phyloP scores from a whole-genome alignment of 2,888 invertebrate species.

The Caenorhabditis sp. region DNA sequence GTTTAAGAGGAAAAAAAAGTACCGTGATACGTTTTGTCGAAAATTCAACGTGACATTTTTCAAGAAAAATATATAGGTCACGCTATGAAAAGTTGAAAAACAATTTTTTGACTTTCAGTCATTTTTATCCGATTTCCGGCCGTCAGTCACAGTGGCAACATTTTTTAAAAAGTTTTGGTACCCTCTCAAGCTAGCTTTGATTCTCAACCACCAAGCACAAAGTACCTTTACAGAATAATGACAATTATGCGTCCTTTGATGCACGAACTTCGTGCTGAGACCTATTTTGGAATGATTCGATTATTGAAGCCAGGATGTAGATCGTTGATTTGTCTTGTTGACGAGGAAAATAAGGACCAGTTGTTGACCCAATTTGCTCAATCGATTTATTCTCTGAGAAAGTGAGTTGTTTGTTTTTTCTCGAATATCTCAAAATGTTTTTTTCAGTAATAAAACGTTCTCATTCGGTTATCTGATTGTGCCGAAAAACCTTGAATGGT shows the following conservation, averaged over 20 bases:
- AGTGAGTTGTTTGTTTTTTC: slow-evolving; percentile 76
- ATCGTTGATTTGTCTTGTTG: slow-evolving; percentile 88
- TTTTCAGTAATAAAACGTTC: slow-evolving; percentile 87
- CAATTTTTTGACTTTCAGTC: background rate
- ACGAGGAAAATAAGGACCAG: slow-evolving; percentile 85
- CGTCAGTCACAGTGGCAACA: too few relatives aligned
- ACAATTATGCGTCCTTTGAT: slow-evolving; percentile 74
- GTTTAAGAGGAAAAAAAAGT: too few relatives aligned
- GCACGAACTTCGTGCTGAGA: slow-evolving; percentile 91
- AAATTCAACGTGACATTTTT: too few relatives aligned
- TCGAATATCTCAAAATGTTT: slow-evolving; percentile 1
- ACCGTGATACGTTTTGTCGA: slow-evolving; percentile 1
- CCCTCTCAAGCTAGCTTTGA: too few relatives aligned
- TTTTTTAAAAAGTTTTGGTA: too few relatives aligned
- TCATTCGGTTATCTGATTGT: slow-evolving; percentile 91
- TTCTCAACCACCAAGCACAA: too few relatives aligned
- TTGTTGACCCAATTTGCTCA: slow-evolving; percentile 89
- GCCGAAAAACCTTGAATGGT: slow-evolving; percentile 92
- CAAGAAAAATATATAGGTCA: too few relatives aligned
- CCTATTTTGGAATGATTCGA: slow-evolving; percentile 91
- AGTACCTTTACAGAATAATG: slow-evolving; percentile 22
- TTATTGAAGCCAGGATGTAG: slow-evolving; percentile 87
- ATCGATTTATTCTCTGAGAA: slow-evolving; percentile 92
- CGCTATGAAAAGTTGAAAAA: background rate
- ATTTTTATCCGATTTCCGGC: too few relatives aligned